Percentiles rank a stretch among this genome's conserved stretches.
Conservation (phyloP, 2,797 vertebrate genomes). For the Catamblyrhynchus diadema region DNA sequence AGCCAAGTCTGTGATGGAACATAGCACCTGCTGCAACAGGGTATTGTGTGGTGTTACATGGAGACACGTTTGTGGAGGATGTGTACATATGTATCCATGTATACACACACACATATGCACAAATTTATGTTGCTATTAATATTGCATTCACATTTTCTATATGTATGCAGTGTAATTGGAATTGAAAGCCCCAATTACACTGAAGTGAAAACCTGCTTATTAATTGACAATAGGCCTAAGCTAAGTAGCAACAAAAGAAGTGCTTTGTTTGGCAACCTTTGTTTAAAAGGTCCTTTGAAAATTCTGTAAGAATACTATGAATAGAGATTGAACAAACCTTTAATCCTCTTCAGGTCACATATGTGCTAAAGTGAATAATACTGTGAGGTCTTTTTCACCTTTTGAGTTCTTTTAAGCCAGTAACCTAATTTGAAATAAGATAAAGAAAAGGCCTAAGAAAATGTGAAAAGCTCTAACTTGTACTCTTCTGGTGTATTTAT, state of each 20-base stretch:
- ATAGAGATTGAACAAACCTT: conserved; percentile 65
- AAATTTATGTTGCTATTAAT: conserved; percentile 1
- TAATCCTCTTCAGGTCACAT: conserved; percentile 71
- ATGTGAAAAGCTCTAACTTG: not conserved
- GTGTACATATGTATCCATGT: no score
- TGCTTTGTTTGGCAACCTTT: conserved; percentile 76
- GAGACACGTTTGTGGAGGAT: not conserved
- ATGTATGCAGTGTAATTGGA: conserved; percentile 36
- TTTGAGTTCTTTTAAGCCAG: conserved; percentile 62
- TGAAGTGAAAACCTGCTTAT: conserved; percentile 67
- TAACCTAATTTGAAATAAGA: conserved; percentile 67
- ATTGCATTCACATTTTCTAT: not conserved
- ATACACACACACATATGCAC: not conserved
- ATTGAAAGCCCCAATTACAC: conserved; percentile 66
- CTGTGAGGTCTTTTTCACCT: conserved; percentile 70
- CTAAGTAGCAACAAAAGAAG: conserved; percentile 70
- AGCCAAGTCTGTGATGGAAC: not conserved
- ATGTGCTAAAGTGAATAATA: conserved; percentile 76
- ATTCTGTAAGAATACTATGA: conserved; percentile 67
- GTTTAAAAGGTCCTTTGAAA: conserved; percentile 67
- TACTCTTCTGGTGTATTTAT: conserved; percentile 8
- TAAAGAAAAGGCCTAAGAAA: conserved; percentile 34
- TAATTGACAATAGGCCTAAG: conserved; percentile 68
- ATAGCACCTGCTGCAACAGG: not conserved
- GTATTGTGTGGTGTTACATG: not conserved